A percentile compares a stretch with the other conserved stretches of the same genome.
Conservation (phyloP, 1,140 invertebrate species). For the Apis dorsata region DNA sequence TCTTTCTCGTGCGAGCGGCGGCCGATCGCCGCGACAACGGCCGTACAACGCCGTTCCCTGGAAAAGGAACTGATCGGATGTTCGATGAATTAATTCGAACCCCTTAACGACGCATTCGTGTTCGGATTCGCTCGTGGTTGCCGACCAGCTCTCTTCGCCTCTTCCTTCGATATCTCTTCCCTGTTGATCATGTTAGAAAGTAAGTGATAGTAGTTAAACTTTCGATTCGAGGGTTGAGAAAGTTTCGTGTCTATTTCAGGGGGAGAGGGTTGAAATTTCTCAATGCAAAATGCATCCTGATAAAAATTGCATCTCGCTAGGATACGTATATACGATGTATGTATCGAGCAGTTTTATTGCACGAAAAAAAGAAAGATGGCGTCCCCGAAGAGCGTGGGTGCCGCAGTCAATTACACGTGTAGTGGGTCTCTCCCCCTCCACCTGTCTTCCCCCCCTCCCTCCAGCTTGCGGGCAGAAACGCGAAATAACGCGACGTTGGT, state of each 20-base stretch:
- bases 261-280: too few species aligned
- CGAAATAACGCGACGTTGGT: constrained; percentile 10
- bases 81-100: constrained; percentile 51
- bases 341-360: background rate
- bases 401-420: constrained; percentile 23
- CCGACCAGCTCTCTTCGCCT: background rate
- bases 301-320: too few species aligned
- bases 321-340: too few species aligned
- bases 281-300: too few species aligned
- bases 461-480: background rate
- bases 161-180: too few species aligned
- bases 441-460: too few species aligned
- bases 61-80: constrained; percentile 28
- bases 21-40: background rate
- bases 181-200: too few species aligned
- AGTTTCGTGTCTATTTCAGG: too few species aligned
- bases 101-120: background rate
- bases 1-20: constrained; percentile 32
- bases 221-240: too few species aligned
- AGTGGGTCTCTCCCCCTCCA: background rate
- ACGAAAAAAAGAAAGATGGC: constrained; percentile 24
- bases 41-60: constrained; percentile 14
- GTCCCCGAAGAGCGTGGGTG: constrained; percentile 10
- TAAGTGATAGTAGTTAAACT: too few species aligned
- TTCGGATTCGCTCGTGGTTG: background rate